Evolutionary conservation across 2,888 invertebrate genomes (phyloP).

Genomic region (Thalpophila matura): DNA sequence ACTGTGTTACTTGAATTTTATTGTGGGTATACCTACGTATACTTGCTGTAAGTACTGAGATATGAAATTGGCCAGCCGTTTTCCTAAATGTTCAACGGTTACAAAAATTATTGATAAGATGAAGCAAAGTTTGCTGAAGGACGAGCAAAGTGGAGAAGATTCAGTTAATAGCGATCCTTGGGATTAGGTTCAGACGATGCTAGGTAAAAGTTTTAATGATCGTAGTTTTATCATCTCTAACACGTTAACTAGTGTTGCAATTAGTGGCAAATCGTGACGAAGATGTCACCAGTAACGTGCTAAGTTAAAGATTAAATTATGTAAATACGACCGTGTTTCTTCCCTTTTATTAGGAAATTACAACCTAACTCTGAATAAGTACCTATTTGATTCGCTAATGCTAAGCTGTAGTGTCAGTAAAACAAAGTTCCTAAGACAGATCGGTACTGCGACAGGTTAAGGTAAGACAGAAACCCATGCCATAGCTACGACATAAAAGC

Average conservation of each 20-base stretch:
- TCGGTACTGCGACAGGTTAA: too few relatives aligned
- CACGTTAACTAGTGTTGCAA: constrained; percentile 28
- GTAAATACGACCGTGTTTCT: too few relatives aligned
- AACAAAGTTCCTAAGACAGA: too few relatives aligned
- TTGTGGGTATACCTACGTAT: constrained; percentile 59
- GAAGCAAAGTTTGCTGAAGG: constrained; percentile 19
- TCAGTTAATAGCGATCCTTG: constrained; percentile 23
- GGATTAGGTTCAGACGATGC: constrained; percentile 22
- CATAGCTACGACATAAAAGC: too few relatives aligned
- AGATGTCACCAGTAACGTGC: constrained; percentile 5
- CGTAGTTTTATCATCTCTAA: constrained; percentile 35
- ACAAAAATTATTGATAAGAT: constrained; percentile 30
- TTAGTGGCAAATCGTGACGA: constrained; percentile 40
- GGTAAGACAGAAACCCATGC: too few relatives aligned
- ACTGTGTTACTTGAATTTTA: constrained; percentile 71
- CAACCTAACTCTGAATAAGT: too few relatives aligned
- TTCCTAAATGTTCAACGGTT: constrained; percentile 26
- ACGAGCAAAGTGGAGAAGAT: constrained; percentile 28
- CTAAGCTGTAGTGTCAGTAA: too few relatives aligned
- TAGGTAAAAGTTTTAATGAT: constrained; percentile 47
- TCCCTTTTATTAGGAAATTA: too few relatives aligned
- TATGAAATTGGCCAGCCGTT: constrained; percentile 41
- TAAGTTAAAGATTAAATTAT: background rate
- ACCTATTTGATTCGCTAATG: too few relatives aligned
- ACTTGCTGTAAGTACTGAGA: constrained; percentile 36